Evolutionary conservation across 1,140 invertebrate species (phyloP), one percentile per base, ranked within the genome.

Genomic region (Drosophila quadrilineata): DNA sequence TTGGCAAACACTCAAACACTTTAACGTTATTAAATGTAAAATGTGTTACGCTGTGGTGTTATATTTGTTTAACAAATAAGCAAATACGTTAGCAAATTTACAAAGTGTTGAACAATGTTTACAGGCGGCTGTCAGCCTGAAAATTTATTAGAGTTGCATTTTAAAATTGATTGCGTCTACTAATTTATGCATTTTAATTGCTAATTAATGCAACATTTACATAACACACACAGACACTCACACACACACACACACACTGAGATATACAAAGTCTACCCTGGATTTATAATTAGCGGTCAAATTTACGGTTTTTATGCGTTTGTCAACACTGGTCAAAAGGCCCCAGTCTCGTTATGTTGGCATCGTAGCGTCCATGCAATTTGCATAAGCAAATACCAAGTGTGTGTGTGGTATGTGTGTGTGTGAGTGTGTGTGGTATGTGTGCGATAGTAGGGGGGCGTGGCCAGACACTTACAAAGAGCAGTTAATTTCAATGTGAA

Each of bases 161-260:
- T 76, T 66, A 63, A n/a, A 75, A 76, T 84, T 70, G 53, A 76
- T 82, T 82, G 29, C 52, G 22, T 66, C n/a, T 62, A 48, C 59
- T 73, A 75, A 82, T 82, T 84, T 76, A 84, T 84, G 69, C 64
- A 65, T 73, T 82, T 84, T 66, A 76, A 84, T 76, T 70, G 77
- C 77, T 73, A 84, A 82, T 84, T 84, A 76, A 82, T 76, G 77
- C 72, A 73, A 70, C 54, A 70, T 63, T 48, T 59, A 62, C 72
- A 66, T 38, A 53, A 57, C 22, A 35, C 54, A 57, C 43, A 41
- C 35, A 36, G 28, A 63, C 28, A 17, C 43, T 40, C 41, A 29
- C 19, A 14, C 26, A 36, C 33, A 38, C 26, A 38, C n/a, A 33
- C 41, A 58, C 29, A 60, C 38, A 53, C 3, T 36, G 19, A 14